These are phyloP conservation scores for Poecile montanus DNA, from an alignment of 2,797 vertebrate genomes.

Conservation along the genomic window DNA sequence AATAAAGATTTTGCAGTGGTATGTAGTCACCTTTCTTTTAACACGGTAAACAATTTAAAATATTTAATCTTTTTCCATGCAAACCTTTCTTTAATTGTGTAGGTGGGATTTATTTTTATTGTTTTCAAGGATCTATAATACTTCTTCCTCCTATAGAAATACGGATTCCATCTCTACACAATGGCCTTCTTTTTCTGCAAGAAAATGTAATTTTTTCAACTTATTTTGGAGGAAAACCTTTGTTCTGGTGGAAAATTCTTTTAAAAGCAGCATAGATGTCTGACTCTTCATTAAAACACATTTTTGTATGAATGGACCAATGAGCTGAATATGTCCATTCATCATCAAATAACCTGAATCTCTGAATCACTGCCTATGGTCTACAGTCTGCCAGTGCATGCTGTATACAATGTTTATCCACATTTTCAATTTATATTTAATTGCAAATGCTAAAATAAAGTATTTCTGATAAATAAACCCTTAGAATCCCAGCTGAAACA, in stretches of 20 bases:
- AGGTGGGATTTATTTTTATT: accelerated
- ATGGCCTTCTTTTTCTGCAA: background rate
- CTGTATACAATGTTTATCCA: background rate
- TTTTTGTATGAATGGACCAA: background rate
- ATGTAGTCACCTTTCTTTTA: background rate
- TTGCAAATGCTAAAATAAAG: background rate
- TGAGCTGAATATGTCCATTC: background rate
- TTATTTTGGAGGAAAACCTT: background rate
- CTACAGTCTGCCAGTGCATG: background rate
- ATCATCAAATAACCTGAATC: background rate
- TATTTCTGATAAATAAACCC: background rate
- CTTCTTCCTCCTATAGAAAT: background rate
- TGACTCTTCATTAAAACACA: background rate
- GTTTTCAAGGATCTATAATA: background rate
- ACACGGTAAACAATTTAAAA: background rate
- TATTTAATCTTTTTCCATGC: background rate
- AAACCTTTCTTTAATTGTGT: background rate
- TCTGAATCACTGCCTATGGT: background rate
- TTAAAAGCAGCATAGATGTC: background rate
- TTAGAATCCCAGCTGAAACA: background rate
- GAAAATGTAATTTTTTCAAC: background rate
- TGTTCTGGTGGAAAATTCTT: background rate
- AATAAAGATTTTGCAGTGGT: background rate
- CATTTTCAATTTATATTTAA: background rate
- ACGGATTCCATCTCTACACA: background rate